These are phyloP conservation scores for Acronicta aceris DNA, from an alignment of 2,888 invertebrate genomes.

Conservation along the genomic window DNA sequence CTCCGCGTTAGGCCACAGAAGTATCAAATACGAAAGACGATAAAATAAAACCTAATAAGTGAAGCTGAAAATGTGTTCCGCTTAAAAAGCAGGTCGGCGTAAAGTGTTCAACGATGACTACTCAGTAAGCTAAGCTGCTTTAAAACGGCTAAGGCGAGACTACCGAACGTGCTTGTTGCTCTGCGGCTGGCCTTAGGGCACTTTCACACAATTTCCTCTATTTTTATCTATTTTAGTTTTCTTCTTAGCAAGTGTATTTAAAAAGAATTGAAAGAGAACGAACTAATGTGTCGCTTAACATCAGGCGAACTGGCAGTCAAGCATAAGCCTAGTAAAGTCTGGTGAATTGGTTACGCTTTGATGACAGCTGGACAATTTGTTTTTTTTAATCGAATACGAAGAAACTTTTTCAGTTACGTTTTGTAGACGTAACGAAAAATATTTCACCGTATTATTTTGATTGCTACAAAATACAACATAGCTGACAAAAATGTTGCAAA, in stretches of 20 bases:
- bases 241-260: constrained; percentile 33
- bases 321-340: no score
- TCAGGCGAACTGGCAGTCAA: no score
- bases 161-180: constrained; percentile 64
- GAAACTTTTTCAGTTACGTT: no score
- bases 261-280: constrained; percentile 10
- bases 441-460: no score
- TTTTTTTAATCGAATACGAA: no score
- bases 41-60: constrained; percentile 37
- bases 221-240: constrained; percentile 54
- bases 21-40: constrained; percentile 32
- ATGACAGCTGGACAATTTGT: no score
- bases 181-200: constrained; percentile 56
- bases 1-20: background rate
- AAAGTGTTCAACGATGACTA: constrained; percentile 58
- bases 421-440: no score
- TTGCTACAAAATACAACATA: no score
- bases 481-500: no score
- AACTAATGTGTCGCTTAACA: no score
- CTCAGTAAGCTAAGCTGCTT: constrained; percentile 61
- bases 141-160: constrained; percentile 59
- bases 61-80: constrained; percentile 35
- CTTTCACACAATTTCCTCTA: constrained; percentile 44
- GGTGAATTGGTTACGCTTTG: background rate
- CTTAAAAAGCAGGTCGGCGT: constrained; percentile 43